Conservation (phyloP, 2,113 vertebrate species). For the Parus major region DNA sequence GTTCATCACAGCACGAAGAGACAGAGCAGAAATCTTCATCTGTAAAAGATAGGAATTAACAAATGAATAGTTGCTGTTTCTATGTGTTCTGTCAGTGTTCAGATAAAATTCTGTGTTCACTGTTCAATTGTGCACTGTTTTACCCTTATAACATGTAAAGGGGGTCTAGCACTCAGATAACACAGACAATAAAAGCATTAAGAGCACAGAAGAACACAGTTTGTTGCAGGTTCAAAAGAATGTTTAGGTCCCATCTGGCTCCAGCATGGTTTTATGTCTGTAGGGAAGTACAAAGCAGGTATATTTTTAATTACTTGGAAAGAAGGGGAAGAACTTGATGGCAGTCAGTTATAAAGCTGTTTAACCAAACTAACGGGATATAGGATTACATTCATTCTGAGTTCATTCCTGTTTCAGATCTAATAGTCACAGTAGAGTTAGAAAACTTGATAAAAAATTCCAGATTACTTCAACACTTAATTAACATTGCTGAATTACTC, state of each 20-base stretch:
- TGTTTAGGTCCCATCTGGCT: neutral
- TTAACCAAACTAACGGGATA: neutral
- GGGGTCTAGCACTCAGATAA: neutral
- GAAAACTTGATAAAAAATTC: neutral
- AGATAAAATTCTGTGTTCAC: neutral
- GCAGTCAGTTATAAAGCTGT: neutral
- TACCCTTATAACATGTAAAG: neutral
- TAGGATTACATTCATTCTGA: neutral
- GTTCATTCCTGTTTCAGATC: neutral
- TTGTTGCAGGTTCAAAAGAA: neutral
- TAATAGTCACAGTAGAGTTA: neutral
- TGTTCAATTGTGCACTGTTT: neutral
- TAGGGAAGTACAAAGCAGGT: neutral
- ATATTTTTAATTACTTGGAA: neutral
- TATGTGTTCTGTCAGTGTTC: neutral
- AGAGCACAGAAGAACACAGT: neutral
- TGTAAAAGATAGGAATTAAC: neutral
- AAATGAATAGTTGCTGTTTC: neutral
- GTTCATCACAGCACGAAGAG: neutral
- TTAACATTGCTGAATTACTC: neutral
- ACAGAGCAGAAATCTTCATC: neutral
- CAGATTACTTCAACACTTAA: neutral
- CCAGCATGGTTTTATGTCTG: neutral
- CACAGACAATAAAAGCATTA: fast-evolving
- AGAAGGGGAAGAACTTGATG: neutral